These are phyloP conservation scores for Leptatherina wallacei DNA, from an alignment of 2,797 vertebrate genomes.

Conservation along the genomic window DNA sequence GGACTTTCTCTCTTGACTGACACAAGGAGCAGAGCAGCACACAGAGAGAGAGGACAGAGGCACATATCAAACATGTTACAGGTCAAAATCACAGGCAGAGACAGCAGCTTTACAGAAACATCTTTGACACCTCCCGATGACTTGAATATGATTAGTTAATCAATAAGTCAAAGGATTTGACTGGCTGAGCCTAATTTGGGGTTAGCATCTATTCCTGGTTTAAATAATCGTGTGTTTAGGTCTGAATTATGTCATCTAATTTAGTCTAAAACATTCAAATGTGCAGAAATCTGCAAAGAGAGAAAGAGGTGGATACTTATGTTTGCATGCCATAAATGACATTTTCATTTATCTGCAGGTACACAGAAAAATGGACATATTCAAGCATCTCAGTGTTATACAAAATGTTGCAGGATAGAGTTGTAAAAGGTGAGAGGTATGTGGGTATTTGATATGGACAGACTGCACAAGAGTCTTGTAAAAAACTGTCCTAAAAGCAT, in stretches of 20 bases:
- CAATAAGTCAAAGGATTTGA: conserved; percentile 47
- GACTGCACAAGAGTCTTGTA: conserved; percentile 54
- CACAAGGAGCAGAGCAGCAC: conserved; percentile 78
- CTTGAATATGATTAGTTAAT: conserved; percentile 78
- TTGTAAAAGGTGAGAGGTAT: conserved; percentile 72
- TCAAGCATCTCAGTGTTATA: conserved; percentile 79
- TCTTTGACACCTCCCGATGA: conserved; percentile 53
- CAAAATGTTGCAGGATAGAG: conserved; percentile 58
- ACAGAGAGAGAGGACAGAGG: conserved; percentile 75
- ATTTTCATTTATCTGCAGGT: conserved; percentile 38
- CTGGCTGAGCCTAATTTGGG: conserved; percentile 35
- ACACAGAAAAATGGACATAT: conserved; percentile 59
- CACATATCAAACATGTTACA: conserved; percentile 74
- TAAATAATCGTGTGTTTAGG: conserved; percentile 27
- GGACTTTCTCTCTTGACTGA: conserved; percentile 73
- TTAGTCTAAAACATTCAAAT: conserved; percentile 1
- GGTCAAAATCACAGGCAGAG: conserved; percentile 70
- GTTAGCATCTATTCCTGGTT: background rate
- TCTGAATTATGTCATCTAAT: conserved; percentile 10
- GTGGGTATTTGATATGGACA: conserved; percentile 51
- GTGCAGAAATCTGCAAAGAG: background rate
- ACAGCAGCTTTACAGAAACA: conserved; percentile 71
- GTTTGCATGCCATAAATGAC: background rate
- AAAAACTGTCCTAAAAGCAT: conserved; percentile 43
- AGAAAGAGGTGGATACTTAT: background rate